A percentile compares a stretch with the other conserved stretches of the same genome.
Evolutionary conservation across 2,797 vertebrate genomes (phyloP).

Genomic region (Tachyglossus aculeatus): DNA sequence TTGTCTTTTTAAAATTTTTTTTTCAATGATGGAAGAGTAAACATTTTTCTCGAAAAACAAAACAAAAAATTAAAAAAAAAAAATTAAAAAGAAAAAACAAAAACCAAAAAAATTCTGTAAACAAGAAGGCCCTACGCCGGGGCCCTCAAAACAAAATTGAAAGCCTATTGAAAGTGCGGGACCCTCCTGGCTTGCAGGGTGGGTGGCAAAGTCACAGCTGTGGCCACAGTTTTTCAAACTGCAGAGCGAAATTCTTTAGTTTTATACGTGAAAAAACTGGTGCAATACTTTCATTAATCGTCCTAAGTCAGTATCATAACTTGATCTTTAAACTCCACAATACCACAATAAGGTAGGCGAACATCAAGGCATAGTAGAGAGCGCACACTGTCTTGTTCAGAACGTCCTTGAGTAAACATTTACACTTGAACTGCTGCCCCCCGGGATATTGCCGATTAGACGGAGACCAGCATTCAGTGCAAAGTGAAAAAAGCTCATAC

Average conservation of each 20-base stretch:
- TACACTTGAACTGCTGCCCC: constrained; percentile 91
- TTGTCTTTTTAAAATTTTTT: constrained; percentile 77
- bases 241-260: constrained; percentile 97
- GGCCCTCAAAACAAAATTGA: constrained; percentile 94
- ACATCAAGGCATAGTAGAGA: constrained; percentile 95
- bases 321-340: constrained; percentile 88
- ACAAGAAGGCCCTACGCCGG: constrained; percentile 90
- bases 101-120: constrained; percentile 90
- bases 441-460: constrained; percentile 85
- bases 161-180: constrained; percentile 99
- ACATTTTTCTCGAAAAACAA: constrained; percentile 86
- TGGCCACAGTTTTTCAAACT: constrained; percentile 97
- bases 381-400: constrained; percentile 82
- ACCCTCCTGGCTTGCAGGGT: constrained; percentile 83
- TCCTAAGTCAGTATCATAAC: constrained; percentile 89
- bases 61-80: constrained; percentile 74
- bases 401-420: constrained; percentile 98
- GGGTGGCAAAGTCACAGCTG: constrained; percentile 98
- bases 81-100: constrained; percentile 73
- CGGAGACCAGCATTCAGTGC: constrained; percentile 94
- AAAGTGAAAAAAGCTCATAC: constrained; percentile 95
- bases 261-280: constrained; percentile 90
- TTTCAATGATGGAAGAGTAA: constrained; percentile 98
- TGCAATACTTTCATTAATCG: constrained; percentile 95
- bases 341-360: constrained; percentile 93